phyloP scores from a whole-genome alignment of 35 echinoderm and acorn worm species.

The Apostichopus parvimensis region DNA sequence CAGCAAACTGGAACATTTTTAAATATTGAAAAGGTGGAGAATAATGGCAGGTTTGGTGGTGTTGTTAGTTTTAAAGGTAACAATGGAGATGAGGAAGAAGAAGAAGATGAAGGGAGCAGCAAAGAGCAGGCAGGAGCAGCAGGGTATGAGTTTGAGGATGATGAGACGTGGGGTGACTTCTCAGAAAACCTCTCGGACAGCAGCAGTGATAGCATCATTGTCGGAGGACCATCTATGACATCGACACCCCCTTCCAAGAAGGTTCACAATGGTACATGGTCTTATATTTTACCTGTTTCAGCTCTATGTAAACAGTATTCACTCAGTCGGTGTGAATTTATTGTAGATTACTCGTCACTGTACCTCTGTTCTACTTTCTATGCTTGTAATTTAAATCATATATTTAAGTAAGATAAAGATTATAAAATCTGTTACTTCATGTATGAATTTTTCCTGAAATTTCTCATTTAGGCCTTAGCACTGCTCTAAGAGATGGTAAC shows the following conservation, averaged over 20 bases:
- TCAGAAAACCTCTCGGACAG: conserved; percentile 65
- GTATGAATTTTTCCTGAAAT: too few species aligned
- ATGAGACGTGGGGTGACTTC: conserved; percentile 98
- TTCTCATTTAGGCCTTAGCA: not conserved
- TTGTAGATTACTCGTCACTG: too few species aligned
- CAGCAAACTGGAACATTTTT: not conserved
- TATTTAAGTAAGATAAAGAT: too few species aligned
- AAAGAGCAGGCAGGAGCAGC: conserved; percentile 28
- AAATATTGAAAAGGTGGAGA: not conserved
- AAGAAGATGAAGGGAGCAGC: conserved; percentile 23
- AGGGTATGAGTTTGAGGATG: conserved; percentile 91
- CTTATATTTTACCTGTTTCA: too few species aligned
- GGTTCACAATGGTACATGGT: too few species aligned
- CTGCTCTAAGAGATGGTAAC: not conserved
- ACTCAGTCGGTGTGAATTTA: too few species aligned
- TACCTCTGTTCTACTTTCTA: too few species aligned
- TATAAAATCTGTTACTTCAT: too few species aligned
- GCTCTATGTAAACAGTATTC: too few species aligned
- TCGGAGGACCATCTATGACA: conserved; percentile 52
- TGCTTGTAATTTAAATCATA: too few species aligned
- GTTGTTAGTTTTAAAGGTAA: not conserved
- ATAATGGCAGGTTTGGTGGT: not conserved
- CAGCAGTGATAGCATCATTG: conserved; percentile 83
- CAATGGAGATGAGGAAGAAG: conserved; percentile 13
- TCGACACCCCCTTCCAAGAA: conserved; percentile 56